Evolutionary conservation across 2,888 invertebrate species (phyloP), one percentile per base, ranked within the genome.

Genomic region (Cataglyphis cursor): DNA sequence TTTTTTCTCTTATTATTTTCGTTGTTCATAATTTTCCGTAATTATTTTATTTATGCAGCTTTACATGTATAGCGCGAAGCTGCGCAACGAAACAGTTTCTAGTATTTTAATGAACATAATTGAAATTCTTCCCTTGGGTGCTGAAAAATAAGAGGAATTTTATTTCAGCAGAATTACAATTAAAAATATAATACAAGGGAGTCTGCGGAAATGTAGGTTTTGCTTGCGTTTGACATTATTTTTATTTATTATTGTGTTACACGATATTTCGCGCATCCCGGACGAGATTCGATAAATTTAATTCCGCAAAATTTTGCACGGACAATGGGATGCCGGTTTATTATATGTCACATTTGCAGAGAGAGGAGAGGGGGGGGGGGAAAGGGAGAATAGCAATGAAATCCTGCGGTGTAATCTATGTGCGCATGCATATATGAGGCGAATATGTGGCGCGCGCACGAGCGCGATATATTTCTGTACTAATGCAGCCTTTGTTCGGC

Each of bases 391-490:
- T 44, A 28, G 65, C 15, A 24, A 24, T 66, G 41, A 10, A 76
- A 66, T 76, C 57, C 41, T 41, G n/a, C 66, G 66, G 28, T 76
- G 28, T 57, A 76, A 75, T 74, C 38, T 15, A 41, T 15, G 28
- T 2, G 35, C 54, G n/a, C 54, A 12, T 21, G 21, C 48, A 31
- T 54, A 24, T 24, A 44, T 12, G 1, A 31, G 5, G 8, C 9
- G 35, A 38, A 57, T 5, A 57, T 24, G 18, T 54, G 24, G 35
- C 24, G 35, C 8, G 24, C 64, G 41, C 15, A 10, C 8, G 44
- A 38, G 28, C 24, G 28, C 48, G 66, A 68, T 76, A 68, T 76
- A 76, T 76, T 68, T 76, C 54, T 66, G 76, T 76, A 21, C 57
- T 68, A 68, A 66, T 68, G 76, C 68, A 28, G 31, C 68, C 31